Evolutionary conservation across 1,140 invertebrate genomes (phyloP), one percentile per base, ranked within the genome.

Genomic region (Drosophila ironensis): DNA sequence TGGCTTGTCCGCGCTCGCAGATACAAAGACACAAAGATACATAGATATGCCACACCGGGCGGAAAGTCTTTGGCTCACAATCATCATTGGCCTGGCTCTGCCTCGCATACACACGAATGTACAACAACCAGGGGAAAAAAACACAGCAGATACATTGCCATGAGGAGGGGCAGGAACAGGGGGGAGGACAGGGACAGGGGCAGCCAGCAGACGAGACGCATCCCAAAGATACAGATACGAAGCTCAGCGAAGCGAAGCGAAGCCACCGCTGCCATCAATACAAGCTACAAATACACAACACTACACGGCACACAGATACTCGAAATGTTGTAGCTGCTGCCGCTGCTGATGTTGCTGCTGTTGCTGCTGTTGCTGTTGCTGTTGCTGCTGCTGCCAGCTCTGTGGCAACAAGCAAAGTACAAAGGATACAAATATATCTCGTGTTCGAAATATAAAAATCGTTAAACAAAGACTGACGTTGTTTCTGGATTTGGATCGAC

Each of bases 401-500:
- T 63, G 56, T 63, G 75, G 51, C 70, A 86, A 84, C 74, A 80
- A 74, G 70, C 75, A 67, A 77, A 82, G 84, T 71, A 84, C 82
- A 86, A 86, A 86, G 78, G 80, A 86, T 86, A 86, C 80, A 86
- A 86, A 86, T 86, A 86, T 86, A 86, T 80, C 81, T 86, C 80
- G 66, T 86, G 81, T 86, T 87, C 81, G 76, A 86, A 84, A 84
- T 86, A 84, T 80, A 84, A 84, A 84, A 84, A 84, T 84, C 80
- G 80, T 84, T 84, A 84, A 86, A 84, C 80, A 84, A 84, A 84
- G 80, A 80, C 80, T 86, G 80, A 60, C 74, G 80, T 74, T 86
- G 80, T 84, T 84, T 77, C 70, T 80, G 80, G 80, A 82, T 82
- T 82, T 84, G 63, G 72, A 74, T 63, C 64, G 68, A 71, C 68